phyloP scores from a whole-genome alignment of 1,140 invertebrate species.

The Bombus cullumanus region DNA sequence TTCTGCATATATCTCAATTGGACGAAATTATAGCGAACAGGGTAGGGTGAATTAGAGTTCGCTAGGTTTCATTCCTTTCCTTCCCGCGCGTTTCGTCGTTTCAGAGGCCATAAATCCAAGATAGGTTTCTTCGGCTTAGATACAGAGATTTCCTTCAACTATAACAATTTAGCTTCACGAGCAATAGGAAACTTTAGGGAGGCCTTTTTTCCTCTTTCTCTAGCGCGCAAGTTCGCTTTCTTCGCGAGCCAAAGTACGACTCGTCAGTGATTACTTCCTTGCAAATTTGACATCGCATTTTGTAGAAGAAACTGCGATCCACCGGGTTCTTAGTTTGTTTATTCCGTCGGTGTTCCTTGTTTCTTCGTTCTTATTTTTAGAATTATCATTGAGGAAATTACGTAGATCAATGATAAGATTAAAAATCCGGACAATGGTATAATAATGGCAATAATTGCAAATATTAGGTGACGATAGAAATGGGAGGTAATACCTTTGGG shows the following conservation, averaged over 20 bases:
- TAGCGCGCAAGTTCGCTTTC: constrained; percentile 30
- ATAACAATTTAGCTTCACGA: constrained; percentile 54
- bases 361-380: too few relatives aligned
- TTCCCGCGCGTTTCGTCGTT: background rate
- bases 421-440: too few relatives aligned
- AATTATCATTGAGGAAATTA: too few relatives aligned
- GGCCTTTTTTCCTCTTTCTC: constrained; percentile 14
- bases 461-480: background rate
- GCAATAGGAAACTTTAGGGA: constrained; percentile 42
- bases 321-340: constrained; percentile 25
- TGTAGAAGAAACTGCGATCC: background rate
- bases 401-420: rapidly evolving
- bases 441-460: too few relatives aligned
- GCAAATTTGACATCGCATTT: constrained; percentile 22
- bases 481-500: background rate
- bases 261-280: background rate
- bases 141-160: background rate
- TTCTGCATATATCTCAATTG: constrained; percentile 11
- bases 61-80: constrained; percentile 12
- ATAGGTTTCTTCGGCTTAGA: constrained; percentile 27
- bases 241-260: background rate
- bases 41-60: background rate
- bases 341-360: background rate
- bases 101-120: background rate
- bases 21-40: constrained; percentile 17